Evolutionary conservation across 2,888 invertebrate genomes (phyloP).

Genomic region (Stenotaenia linearis): DNA sequence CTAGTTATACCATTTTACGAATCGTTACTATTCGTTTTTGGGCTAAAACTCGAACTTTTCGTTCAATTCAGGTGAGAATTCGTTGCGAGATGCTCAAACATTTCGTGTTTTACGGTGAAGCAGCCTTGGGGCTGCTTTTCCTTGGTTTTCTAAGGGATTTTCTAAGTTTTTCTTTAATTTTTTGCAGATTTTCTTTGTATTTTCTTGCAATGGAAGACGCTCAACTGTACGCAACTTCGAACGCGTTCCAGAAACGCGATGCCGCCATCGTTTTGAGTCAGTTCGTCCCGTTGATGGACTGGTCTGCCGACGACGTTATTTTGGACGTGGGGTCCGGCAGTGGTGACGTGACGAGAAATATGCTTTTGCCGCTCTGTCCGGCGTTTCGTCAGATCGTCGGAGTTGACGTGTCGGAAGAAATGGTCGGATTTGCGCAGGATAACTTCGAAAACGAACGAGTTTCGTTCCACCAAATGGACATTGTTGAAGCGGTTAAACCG

Average conservation of each 20-base stretch:
- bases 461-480: slow-evolving; percentile 51
- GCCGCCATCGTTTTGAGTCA: slow-evolving; percentile 60
- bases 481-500: slow-evolving; percentile 48
- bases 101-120: no score
- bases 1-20: background rate
- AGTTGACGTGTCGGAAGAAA: slow-evolving; percentile 63
- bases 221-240: slow-evolving; percentile 61
- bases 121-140: no score
- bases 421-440: slow-evolving; percentile 62
- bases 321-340: slow-evolving; percentile 70
- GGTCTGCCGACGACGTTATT: slow-evolving; percentile 51
- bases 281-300: slow-evolving; percentile 56
- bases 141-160: background rate
- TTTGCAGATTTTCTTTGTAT: background rate
- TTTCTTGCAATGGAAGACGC: slow-evolving; percentile 56
- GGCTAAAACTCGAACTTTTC: background rate
- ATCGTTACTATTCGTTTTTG: background rate
- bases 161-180: background rate
- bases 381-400: slow-evolving; percentile 51
- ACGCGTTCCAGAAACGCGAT: slow-evolving; percentile 63
- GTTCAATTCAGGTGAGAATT: no score
- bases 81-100: no score
- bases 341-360: slow-evolving; percentile 62
- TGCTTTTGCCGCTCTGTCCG: slow-evolving; percentile 55
- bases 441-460: slow-evolving; percentile 51